Conservation (phyloP, 2,797 vertebrate species). For the Muscicapa comitata region DNA sequence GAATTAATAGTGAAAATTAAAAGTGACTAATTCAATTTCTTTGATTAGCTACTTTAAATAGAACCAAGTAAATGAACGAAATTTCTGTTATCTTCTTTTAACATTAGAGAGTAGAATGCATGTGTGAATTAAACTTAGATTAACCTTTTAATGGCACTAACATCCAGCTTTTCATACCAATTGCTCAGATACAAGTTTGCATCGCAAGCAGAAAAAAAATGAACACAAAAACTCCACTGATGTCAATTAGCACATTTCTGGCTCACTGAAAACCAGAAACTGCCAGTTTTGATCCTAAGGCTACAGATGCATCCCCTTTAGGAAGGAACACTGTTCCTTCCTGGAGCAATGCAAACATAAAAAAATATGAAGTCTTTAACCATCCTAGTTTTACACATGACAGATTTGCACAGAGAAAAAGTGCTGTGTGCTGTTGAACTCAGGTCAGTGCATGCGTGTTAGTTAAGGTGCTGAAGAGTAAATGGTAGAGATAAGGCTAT, state of each 20-base stretch:
- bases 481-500: neutral
- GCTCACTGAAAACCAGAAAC: neutral
- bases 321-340: neutral
- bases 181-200: neutral
- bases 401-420: neutral
- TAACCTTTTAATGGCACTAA: neutral
- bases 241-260: neutral
- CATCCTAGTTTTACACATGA: neutral
- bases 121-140: neutral
- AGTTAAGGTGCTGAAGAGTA: neutral
- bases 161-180: neutral
- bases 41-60: neutral
- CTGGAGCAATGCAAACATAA: neutral
- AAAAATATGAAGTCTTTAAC: neutral
- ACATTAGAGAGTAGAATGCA: neutral
- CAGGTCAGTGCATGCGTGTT: neutral
- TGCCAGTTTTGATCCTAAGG: neutral
- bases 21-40: neutral
- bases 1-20: neutral
- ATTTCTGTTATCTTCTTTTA: neutral
- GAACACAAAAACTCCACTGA: neutral
- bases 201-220: neutral
- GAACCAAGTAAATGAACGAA: neutral
- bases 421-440: neutral
- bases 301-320: neutral